Evolutionary conservation across 1,140 invertebrate genomes (phyloP).

Genomic region (Drosophila tani): DNA sequence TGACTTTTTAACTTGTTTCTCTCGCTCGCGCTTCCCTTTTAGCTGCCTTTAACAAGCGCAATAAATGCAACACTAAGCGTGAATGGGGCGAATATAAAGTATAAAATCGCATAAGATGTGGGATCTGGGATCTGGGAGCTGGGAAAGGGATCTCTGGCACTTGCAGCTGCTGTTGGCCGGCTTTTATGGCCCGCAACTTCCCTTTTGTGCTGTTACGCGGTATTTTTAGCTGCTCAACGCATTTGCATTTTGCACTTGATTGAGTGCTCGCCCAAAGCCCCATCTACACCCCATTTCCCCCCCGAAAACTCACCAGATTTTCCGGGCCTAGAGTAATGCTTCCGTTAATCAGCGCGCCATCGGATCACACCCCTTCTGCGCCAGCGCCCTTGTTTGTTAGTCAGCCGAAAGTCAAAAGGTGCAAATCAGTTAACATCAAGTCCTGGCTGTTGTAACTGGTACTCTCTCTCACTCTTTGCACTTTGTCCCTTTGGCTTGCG

Average conservation of each 20-base stretch:
- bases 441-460: conserved; percentile 9
- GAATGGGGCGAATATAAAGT: conserved; percentile 17
- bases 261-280: conserved; percentile 41
- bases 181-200: conserved; percentile 71
- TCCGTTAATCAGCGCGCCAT: conserved; percentile 69
- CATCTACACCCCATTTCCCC: not conserved
- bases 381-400: conserved; percentile 14
- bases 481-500: conserved; percentile 28
- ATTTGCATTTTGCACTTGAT: conserved; percentile 81
- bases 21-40: conserved; percentile 42
- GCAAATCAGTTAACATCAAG: conserved; percentile 74
- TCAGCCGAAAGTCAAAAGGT: conserved; percentile 66
- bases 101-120: conserved; percentile 16
- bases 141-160: conserved; percentile 19
- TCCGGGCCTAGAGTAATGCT: conserved; percentile 67
- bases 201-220: conserved; percentile 66
- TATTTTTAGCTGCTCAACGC: conserved; percentile 73
- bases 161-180: conserved; percentile 50
- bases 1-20: conserved; percentile 82
- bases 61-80: conserved; percentile 75
- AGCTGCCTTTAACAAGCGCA: conserved; percentile 78
- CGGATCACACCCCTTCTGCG: not conserved
- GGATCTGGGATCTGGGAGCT: not conserved
- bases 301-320: not conserved
- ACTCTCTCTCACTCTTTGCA: conserved; percentile 24